Evolutionary conservation across 2,113 vertebrate genomes (phyloP), one percentile per base, ranked within the genome.

Genomic region (Dendrocopos noguchii): DNA sequence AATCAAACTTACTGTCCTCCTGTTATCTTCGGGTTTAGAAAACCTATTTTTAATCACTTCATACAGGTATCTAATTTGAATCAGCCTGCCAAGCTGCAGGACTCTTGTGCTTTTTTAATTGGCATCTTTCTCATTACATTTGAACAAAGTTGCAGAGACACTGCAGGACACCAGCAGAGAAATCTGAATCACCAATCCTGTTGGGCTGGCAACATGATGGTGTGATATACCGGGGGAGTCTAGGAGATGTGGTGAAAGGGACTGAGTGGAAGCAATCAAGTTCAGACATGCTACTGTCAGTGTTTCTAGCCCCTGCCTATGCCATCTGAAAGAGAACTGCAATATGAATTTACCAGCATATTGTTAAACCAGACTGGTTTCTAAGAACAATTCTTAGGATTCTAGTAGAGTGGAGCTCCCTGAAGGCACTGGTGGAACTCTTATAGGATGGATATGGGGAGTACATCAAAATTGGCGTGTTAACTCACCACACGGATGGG

Each of bases 21-120:
- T 95, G 42, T 96, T 96, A 84, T 82, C 77, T 76, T 95, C 89
- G 67, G 70, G 63, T 94, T 95, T 94, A 86, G 65, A 91, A 96
- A 96, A 71, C 36, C 83, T 93, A 87, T 87, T 95, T 97, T 95
- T 84, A 96, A 94, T 96, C 78, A 94, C 78, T 93, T 88, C 91
- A 91, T 97, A 94, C 76, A 96, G 90, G 94, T 97, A 97, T 75
- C 75, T 96, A 92, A 96, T 97, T 95, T 96, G 91, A 97, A 97
- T 95, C 86, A 77, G 73, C 79, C 94, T 97, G 92, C 94, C 83
- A 97, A 91, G 10, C 90, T 96, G 84, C 93, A 91, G 95, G 93
- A 70, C 78, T 95, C 91, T 84, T 82, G 81, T 87, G 71, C 81
- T 91, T 94, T 96, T 95, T 95, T 93, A 97, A 97, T 94, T 97